Conservation (phyloP, 2,888 invertebrate species). For the Platycnemis pennipes region DNA sequence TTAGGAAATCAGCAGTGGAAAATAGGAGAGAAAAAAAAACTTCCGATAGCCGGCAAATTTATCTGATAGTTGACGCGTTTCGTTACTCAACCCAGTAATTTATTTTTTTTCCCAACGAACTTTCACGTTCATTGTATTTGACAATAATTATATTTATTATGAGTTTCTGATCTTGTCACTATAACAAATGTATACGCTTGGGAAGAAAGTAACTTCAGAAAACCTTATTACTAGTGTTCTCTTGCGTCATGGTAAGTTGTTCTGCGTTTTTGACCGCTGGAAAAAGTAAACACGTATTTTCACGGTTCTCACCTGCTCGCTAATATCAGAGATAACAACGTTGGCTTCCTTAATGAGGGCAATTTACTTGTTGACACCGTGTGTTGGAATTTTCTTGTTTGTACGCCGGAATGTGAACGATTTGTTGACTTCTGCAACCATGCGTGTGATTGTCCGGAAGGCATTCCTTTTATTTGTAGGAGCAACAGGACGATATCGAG, state of each 20-base stretch:
- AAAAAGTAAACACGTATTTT: conserved; percentile 48
- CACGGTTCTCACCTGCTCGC: not conserved
- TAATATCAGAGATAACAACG: conserved; percentile 41
- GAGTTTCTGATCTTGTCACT: not conserved
- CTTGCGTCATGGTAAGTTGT: conserved; percentile 18
- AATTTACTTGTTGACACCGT: conserved; percentile 30
- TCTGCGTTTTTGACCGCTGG: not conserved
- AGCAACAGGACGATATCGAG: conserved; percentile 30
- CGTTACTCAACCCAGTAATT: not conserved
- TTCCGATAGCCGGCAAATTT: not conserved
- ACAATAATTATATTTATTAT: not conserved
- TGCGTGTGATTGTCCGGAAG: not conserved
- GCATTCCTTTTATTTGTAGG: not conserved
- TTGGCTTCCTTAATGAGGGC: not conserved
- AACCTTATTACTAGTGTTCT: not conserved
- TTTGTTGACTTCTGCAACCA: not conserved
- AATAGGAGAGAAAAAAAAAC: too few relatives aligned
- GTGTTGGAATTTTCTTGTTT: conserved; percentile 1
- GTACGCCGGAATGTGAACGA: not conserved
- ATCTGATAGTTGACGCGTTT: not conserved
- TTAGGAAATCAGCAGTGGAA: too few relatives aligned
- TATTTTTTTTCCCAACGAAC: too few relatives aligned
- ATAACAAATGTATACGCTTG: not conserved
- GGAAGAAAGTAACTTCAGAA: not conserved
- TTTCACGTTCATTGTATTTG: too few relatives aligned